Evolutionary conservation across 2,113 vertebrate species (phyloP).

Genomic region (Delphinus delphis): DNA sequence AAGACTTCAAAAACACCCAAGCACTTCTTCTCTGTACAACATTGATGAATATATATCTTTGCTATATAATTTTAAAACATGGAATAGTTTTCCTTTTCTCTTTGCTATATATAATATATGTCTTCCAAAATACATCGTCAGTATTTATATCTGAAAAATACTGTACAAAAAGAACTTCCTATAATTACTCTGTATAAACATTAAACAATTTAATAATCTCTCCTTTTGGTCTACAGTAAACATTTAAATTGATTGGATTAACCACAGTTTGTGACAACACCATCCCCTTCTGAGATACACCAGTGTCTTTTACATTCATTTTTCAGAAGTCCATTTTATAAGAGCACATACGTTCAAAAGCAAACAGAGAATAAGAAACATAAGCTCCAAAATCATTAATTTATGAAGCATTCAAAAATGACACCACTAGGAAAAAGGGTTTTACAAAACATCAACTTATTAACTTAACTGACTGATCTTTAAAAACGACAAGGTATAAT

Average conservation of each 20-base stretch:
- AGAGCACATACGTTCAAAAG: slow-evolving; percentile 80
- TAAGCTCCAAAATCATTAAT: slow-evolving; percentile 80
- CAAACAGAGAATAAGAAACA: slow-evolving; percentile 79
- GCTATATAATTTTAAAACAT: slow-evolving; percentile 84
- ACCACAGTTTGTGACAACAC: slow-evolving; percentile 93
- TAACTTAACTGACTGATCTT: slow-evolving; percentile 80
- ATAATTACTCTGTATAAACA: slow-evolving; percentile 94
- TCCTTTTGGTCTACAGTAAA: slow-evolving; percentile 92
- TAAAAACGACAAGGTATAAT: slow-evolving; percentile 78
- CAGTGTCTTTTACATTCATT: slow-evolving; percentile 93
- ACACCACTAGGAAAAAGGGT: slow-evolving; percentile 71
- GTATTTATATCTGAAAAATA: slow-evolving; percentile 95
- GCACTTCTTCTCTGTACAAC: slow-evolving; percentile 83
- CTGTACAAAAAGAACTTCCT: slow-evolving; percentile 91
- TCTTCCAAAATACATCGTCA: slow-evolving; percentile 91
- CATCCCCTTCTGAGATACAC: slow-evolving; percentile 86
- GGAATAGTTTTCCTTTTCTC: slow-evolving; percentile 83
- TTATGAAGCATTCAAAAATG: slow-evolving; percentile 83
- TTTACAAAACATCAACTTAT: slow-evolving; percentile 77
- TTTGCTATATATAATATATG: slow-evolving; percentile 87
- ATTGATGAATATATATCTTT: slow-evolving; percentile 87
- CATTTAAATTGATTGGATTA: slow-evolving; percentile 87
- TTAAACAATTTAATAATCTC: slow-evolving; percentile 92
- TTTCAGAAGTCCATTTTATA: slow-evolving; percentile 84
- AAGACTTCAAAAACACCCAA: slow-evolving; percentile 74